Conservation (phyloP, 2,888 invertebrate genomes). For the Crioceris asparagi region DNA sequence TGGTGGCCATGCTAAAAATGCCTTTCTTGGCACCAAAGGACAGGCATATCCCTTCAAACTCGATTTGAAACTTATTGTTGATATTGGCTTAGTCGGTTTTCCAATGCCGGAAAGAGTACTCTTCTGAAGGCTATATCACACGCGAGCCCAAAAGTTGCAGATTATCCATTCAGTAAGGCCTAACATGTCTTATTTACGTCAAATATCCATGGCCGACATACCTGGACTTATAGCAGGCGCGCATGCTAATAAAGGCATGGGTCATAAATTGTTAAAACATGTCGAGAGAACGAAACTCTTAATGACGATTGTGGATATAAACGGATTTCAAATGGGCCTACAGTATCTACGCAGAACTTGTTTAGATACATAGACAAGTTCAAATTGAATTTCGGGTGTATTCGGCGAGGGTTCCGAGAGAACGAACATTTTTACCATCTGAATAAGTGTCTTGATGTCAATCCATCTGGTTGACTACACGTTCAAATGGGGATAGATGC, state of each 20-base stretch:
- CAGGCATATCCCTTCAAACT: constrained; percentile 59
- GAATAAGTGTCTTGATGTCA: too few species aligned
- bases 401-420: too few species aligned
- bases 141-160: constrained; percentile 83
- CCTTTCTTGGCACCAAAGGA: constrained; percentile 69
- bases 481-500: too few species aligned
- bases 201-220: constrained; percentile 84
- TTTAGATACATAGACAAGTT: constrained; percentile 79
- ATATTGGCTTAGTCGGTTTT: constrained; percentile 89
- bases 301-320: constrained; percentile 79
- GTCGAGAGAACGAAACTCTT: constrained; percentile 84
- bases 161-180: constrained; percentile 89
- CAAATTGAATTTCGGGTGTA: too few species aligned
- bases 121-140: constrained; percentile 73
- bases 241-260: constrained; percentile 71
- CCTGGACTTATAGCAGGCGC: constrained; percentile 97
- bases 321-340: constrained; percentile 75
- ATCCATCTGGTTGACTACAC: too few species aligned
- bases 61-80: constrained; percentile 88
- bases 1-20: constrained; percentile 69
- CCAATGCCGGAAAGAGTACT: constrained; percentile 96
- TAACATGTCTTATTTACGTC: constrained; percentile 63
- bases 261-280: constrained; percentile 85
- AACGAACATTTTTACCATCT: too few species aligned
- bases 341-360: constrained; percentile 58